A percentile compares a stretch with the other conserved stretches of the same genome.
Conservation (phyloP, 2,888 invertebrate genomes). For the Argyresthia albistria region DNA sequence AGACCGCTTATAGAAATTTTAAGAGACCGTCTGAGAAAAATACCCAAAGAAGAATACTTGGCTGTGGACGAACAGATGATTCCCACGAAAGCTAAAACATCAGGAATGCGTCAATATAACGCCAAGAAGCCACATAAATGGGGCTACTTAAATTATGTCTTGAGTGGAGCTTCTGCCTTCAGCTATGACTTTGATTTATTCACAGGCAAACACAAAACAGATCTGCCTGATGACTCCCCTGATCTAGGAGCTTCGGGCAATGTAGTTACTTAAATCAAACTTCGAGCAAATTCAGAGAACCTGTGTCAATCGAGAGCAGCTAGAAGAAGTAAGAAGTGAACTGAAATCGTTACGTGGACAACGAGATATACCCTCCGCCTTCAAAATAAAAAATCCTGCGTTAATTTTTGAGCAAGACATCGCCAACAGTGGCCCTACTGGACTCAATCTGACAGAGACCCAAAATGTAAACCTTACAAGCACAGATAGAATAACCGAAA, state of each 20-base stretch:
- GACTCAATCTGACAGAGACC: no score
- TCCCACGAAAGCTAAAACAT: conserved; percentile 2
- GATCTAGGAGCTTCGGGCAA: conserved; percentile 12
- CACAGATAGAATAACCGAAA: no score
- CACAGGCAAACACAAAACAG: not conserved
- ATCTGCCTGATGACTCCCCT: conserved; percentile 1
- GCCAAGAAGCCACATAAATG: conserved; percentile 5
- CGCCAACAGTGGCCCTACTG: no score
- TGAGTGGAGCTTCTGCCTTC: conserved; percentile 1
- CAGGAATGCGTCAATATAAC: conserved; percentile 1
- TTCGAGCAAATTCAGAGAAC: no score
- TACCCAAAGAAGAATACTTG: conserved; percentile 10
- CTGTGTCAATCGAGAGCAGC: no score
- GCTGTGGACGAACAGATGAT: conserved; percentile 2
- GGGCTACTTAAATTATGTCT: conserved; percentile 3
- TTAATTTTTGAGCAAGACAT: no score
- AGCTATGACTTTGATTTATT: conserved; percentile 4
- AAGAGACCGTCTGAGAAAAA: not conserved
- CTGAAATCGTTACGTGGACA: no score
- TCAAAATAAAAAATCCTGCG: no score
- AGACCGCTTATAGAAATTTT: conserved; percentile 10
- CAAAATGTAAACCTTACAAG: no score
- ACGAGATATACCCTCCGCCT: no score
- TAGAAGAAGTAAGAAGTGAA: no score
- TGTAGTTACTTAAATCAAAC: no score